Conservation (phyloP, 2,113 vertebrate genomes). For the Desmodus rotundus region DNA sequence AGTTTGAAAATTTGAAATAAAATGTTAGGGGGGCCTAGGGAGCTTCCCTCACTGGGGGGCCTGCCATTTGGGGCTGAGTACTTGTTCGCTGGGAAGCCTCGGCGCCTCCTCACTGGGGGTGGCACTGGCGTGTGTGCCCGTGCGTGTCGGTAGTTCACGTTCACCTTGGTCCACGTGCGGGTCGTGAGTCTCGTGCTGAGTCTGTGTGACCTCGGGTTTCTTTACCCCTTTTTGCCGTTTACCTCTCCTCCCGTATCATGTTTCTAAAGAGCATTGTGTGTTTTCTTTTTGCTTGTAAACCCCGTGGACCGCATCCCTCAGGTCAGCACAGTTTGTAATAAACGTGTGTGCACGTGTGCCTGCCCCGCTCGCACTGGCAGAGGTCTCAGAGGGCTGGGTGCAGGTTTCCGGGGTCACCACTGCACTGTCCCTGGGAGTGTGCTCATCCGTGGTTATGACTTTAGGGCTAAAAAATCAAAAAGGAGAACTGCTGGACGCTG, state of each 20-base stretch:
- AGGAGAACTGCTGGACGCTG: background rate
- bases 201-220: background rate
- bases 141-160: background rate
- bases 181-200: background rate
- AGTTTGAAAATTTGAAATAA: background rate
- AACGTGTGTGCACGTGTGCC: too few species aligned
- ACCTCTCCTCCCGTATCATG: background rate
- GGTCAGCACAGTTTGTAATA: too few species aligned
- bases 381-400: rapidly evolving
- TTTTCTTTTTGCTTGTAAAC: background rate
- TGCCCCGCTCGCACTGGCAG: background rate
- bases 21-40: rapidly evolving
- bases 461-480: background rate
- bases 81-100: rapidly evolving
- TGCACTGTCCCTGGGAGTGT: background rate
- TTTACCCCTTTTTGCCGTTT: background rate
- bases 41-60: background rate
- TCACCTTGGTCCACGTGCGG: rapidly evolving
- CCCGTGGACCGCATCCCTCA: background rate
- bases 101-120: rapidly evolving
- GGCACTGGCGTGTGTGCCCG: rapidly evolving
- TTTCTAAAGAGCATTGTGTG: background rate
- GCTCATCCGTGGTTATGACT: too few species aligned
- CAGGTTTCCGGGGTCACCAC: too few species aligned
- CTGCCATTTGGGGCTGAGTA: rapidly evolving